These are phyloP conservation scores for Cremastinae sp. DNA, from an alignment of 2,888 invertebrate species.

Conservation along the genomic window DNA sequence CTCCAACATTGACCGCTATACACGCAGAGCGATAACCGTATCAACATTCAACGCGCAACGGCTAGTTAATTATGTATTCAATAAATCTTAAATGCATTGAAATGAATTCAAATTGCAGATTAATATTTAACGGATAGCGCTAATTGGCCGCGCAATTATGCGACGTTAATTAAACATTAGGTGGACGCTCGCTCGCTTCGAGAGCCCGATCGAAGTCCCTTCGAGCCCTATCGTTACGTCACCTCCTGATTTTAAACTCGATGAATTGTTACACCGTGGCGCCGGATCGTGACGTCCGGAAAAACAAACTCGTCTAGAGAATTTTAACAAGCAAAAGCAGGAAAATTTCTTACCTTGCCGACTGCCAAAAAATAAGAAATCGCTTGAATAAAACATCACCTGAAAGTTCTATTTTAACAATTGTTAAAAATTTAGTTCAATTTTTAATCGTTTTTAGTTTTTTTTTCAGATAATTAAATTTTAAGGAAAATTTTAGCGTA, in stretches of 20 bases:
- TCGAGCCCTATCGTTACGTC: constrained; percentile 55
- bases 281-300: constrained; percentile 25
- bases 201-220: neutral
- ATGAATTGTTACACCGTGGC: neutral
- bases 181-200: constrained; percentile 48
- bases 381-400: too few species aligned
- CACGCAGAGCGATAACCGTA: constrained; percentile 33
- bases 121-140: constrained; percentile 77
- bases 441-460: too few species aligned
- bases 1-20: constrained; percentile 21
- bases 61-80: constrained; percentile 76
- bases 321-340: too few species aligned
- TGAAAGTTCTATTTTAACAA: too few species aligned
- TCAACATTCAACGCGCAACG: constrained; percentile 68
- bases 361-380: neutral
- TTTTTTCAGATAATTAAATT: too few species aligned
- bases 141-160: constrained; percentile 78
- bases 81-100: constrained; percentile 78
- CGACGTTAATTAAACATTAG: constrained; percentile 78
- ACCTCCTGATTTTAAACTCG: constrained; percentile 61
- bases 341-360: neutral
- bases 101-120: constrained; percentile 80
- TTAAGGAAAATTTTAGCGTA: too few species aligned
- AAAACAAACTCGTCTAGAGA: too few species aligned
- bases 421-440: too few species aligned